Evolutionary conservation across 1,140 invertebrate species (phyloP).

Genomic region (Chionoecetes opilio): DNA sequence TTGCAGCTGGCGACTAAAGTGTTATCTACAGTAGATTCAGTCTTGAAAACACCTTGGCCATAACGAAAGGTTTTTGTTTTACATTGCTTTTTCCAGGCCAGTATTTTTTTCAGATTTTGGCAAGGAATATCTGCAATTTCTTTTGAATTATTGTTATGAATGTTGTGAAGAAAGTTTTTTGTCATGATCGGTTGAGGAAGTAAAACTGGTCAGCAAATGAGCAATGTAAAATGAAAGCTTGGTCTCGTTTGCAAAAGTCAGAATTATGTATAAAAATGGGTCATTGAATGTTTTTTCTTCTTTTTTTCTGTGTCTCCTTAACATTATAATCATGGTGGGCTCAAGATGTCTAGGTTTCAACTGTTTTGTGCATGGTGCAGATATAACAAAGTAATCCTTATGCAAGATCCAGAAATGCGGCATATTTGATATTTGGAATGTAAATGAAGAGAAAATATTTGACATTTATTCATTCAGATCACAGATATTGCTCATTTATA

Average conservation of each 20-base stretch:
- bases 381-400: not conserved
- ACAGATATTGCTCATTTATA: not conserved
- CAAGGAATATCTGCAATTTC: not conserved
- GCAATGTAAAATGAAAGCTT: not conserved
- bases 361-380: constrained; percentile 41
- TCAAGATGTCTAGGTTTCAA: constrained; percentile 62
- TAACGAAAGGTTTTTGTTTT: not conserved
- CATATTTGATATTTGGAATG: not conserved
- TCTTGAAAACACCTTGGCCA: constrained; percentile 58
- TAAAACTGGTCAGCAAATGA: not conserved
- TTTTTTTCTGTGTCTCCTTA: not conserved
- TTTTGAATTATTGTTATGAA: not conserved
- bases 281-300: not conserved
- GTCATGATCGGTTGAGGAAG: not conserved
- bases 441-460: not conserved
- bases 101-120: too few relatives aligned
- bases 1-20: too few relatives aligned
- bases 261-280: not conserved
- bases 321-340: constrained; percentile 41
- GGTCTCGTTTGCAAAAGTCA: not conserved
- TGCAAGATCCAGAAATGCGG: not conserved
- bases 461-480: not conserved
- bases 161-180: not conserved
- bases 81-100: too few relatives aligned
- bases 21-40: too few relatives aligned